Conservation (phyloP, 2,113 vertebrate species). For the Casuarius casuarius region DNA sequence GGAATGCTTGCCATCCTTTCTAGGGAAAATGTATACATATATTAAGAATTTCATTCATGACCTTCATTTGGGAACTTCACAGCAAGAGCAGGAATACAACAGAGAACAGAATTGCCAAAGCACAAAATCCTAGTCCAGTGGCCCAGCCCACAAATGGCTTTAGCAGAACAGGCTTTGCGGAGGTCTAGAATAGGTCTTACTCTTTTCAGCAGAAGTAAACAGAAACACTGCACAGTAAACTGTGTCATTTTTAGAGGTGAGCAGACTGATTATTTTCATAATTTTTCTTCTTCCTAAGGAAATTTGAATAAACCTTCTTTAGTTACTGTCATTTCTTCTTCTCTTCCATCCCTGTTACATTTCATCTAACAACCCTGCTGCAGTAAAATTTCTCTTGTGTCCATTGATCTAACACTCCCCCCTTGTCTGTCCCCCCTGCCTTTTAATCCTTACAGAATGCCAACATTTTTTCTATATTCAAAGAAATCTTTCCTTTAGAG, state of each 20-base stretch:
- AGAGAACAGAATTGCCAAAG: not conserved
- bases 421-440: not conserved
- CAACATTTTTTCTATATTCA: not conserved
- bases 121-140: not conserved
- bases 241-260: not conserved
- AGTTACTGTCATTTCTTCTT: not conserved
- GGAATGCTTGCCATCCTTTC: not conserved
- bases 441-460: not conserved
- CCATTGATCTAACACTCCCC: not conserved
- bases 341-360: not conserved
- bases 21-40: not conserved
- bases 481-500: not conserved
- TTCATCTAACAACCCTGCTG: not conserved
- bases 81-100: not conserved
- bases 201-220: not conserved
- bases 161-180: not conserved
- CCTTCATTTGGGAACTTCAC: not conserved
- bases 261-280: not conserved
- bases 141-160: not conserved
- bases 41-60: not conserved
- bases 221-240: not conserved
- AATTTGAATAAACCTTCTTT: not conserved
- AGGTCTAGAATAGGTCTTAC: not conserved
- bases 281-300: not conserved
- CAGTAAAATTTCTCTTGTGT: not conserved